Evolutionary conservation across 2,113 vertebrate genomes (phyloP), one percentile per base, ranked within the genome.

Genomic region (Equus quagga): DNA sequence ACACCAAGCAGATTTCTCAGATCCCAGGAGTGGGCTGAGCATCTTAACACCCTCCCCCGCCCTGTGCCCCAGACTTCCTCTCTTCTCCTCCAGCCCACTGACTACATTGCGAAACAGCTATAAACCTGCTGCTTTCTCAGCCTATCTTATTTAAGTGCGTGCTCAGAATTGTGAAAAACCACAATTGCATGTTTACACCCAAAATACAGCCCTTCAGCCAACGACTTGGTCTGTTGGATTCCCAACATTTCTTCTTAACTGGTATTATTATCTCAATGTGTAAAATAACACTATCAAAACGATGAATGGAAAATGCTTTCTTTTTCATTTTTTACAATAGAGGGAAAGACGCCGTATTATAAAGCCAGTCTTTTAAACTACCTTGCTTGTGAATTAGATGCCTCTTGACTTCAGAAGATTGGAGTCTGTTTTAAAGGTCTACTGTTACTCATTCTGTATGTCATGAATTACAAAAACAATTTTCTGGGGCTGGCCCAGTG

Each of bases 211-310:
- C 70, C 81, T 90, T 67, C 9, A 51, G 89, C 62, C 82, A 86
- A 73, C 0, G 12, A 73, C 26, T 69, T 94, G 65, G 72, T 93
- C 95, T 93, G 85, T 9, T 81, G 65, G 54, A 67, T 24, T 95
- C 72, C 88, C 86, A 93, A 31, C 33, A 56, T 81, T 96, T 89
- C 79, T 89, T 79, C 83, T 89, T 85, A 93, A 93, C 54, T 92
- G 62, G 18, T 89, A 60, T 82, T 41, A 58, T 95, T 89, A 89
- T 81, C 82, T 94, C 72, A 44, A 23, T 73, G 87, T 73, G 28
- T 83, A 72, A 95, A 64, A 73, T 85, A 82, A 72, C 33, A 89
- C 17, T 73, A 69, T 56, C 70, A 73, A 89, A 86, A 54, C 75
- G n/a, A 67, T 33, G 0, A 82, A 26, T 80, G 26, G 46, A 79